Evolutionary conservation across 2,797 vertebrate species (phyloP), one percentile per base, ranked within the genome.

Genomic region (Xenops minutus): DNA sequence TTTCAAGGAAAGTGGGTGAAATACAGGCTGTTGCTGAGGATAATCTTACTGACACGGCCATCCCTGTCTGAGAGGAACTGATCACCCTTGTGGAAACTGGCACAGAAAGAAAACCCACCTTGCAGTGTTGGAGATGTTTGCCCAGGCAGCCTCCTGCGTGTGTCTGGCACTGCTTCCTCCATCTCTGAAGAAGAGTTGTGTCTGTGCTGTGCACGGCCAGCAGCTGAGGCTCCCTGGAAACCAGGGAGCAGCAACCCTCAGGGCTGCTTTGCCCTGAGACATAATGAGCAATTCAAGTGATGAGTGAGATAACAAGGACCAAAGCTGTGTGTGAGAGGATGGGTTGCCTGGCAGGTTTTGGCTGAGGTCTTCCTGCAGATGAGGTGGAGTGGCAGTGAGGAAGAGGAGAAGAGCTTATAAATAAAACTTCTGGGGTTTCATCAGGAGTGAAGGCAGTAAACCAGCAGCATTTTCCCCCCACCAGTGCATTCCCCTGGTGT

Each of bases 381-480:
- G 58, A 58, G 29, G 3, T 56, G 4, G 2, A 5, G 11, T 48
- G 59, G 21, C 37, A 46, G 30, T 59, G n/a, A 29, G 8, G 26
- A 58, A 34, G 48, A 54, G 43, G 23, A 73, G 36, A 83, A 68
- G 22, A 58, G 23, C 21, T 83, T 66, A 19, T 37, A 56, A 6
- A 78, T 59, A 19, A 74, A 55, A 41, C 13, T 69, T 69, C 23
- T 34, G 37, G 56, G 17, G 17, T 72, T 67, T 52, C 30, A 19
- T 49, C 17, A 20, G 44, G 43, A 54, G 18, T 27, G 41, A 88
- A 58, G 54, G 37, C 39, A 67, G 51, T 30, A 86, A 81, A 34
- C 12, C 16, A 58, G 59, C 9, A 54, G 7, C 0, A 0, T 12
- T 46, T 51, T 19, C 0, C 19, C 39, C 32, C 29, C 2, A 15